Evolutionary conservation across 2,888 invertebrate species (phyloP), one percentile per base, ranked within the genome.

Genomic region (Gasteruption jaculator): DNA sequence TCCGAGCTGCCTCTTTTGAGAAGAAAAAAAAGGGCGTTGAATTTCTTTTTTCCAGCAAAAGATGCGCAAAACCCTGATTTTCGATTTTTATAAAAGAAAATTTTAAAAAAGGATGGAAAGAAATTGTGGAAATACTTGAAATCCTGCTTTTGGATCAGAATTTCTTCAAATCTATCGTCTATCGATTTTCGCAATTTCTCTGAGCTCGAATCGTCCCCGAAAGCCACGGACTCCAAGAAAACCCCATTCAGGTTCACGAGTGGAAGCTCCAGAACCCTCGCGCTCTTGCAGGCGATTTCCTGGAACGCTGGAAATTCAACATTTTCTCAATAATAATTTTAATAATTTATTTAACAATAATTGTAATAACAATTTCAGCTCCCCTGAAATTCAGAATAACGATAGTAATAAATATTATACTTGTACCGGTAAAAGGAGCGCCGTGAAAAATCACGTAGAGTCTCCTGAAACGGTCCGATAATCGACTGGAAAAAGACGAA

Each of bases 271-370:
- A 64, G 45, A 4, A 11, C 11, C 14, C 38, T 58, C 8, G 61
- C 61, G 16, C 74, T 58, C 76, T 74, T 41, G 73, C 74, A 55
- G 74, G 74, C 60, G 74, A 71, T 20, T 64, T 57, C 60, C 78
- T 81, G 41, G 77, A 71, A 60, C 72, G 77, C 45, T 65, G 25
- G 30, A 36, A 40, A 16, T 41, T 31, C 22, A 14, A n/a, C 15
- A 31, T 15, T n/a, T 16, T 25, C 12, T 14, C 8, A 10, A n/a
- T 10, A n/a, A 18, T 16, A 36, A 11, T n/a, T 8, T 26, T 14
- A 15, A 20, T 12, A 31, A 27, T n/a, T 0, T 6, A 15, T 18
- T 25, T 33, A 12, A 3, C 18, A 12, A 14, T 8, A 24, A 31
- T 7, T 6, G 2, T 2, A 24, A 29, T 48, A n/a, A n/a, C n/a